phyloP scores from a whole-genome alignment of 2,797 vertebrate genomes.

The Lophius americanus region DNA sequence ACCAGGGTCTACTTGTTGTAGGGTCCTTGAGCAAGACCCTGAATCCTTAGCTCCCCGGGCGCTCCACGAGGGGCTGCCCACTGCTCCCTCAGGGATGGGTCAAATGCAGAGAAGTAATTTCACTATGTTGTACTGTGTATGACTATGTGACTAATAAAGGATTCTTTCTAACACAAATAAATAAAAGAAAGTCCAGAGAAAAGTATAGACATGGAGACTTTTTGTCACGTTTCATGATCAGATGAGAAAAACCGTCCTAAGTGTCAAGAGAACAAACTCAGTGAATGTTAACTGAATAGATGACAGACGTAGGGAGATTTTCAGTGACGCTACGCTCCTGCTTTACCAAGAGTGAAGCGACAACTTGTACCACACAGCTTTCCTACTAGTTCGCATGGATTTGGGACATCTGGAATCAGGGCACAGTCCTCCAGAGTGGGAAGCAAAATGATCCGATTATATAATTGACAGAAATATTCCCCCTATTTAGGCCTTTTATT shows the following conservation, averaged over 20 bases:
- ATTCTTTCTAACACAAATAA: too few relatives aligned
- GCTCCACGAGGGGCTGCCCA: too few relatives aligned
- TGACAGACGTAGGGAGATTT: conserved; percentile 10
- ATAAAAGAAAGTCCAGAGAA: too few relatives aligned
- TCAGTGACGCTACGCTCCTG: background rate
- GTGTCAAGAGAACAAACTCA: conserved; percentile 22
- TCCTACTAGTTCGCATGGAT: conserved; percentile 24
- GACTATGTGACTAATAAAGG: too few relatives aligned
- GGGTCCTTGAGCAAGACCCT: too few relatives aligned
- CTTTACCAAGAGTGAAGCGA: conserved; percentile 21
- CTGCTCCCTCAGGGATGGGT: too few relatives aligned
- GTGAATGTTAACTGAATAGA: conserved; percentile 13
- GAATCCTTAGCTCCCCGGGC: too few relatives aligned
- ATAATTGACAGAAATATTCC: conserved; percentile 46
- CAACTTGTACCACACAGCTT: conserved; percentile 23
- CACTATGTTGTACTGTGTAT: too few relatives aligned
- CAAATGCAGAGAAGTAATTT: too few relatives aligned
- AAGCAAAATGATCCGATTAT: conserved; percentile 45
- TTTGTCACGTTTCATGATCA: background rate
- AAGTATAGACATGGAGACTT: too few relatives aligned
- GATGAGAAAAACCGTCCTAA: conserved; percentile 7
- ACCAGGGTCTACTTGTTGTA: too few relatives aligned
- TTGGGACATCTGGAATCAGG: conserved; percentile 39
- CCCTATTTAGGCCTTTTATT: conserved; percentile 33
- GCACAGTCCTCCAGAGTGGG: conserved; percentile 28